Conservation (phyloP, 2,113 vertebrate species). For the Sciurus niger region DNA sequence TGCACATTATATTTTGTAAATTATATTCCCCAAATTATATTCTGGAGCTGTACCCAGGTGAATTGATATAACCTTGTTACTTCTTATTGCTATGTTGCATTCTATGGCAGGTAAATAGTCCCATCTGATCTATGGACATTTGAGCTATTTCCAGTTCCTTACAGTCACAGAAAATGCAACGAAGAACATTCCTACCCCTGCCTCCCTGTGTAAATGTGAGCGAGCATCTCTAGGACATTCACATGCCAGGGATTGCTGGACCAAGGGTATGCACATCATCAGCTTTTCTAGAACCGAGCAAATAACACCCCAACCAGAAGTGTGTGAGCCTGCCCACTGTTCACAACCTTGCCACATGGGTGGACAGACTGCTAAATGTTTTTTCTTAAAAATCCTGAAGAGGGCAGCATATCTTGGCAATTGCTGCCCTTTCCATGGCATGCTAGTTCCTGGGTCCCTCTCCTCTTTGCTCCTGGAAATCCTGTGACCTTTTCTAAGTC, state of each 20-base stretch:
- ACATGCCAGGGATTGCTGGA: neutral
- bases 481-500: neutral
- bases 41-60: neutral
- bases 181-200: neutral
- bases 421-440: neutral
- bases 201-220: neutral
- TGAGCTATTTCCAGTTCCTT: neutral
- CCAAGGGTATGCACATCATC: neutral
- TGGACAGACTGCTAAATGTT: neutral
- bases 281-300: neutral
- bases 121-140: neutral
- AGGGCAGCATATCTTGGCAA: conserved; percentile 63
- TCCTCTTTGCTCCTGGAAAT: conserved; percentile 39
- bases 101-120: neutral
- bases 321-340: neutral
- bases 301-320: neutral
- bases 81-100: neutral
- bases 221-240: neutral
- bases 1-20: neutral
- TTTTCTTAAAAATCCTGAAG: conserved; percentile 58
- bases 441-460: neutral
- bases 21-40: conserved; percentile 25
- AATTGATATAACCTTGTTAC: neutral
- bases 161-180: neutral
- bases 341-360: neutral